These are phyloP conservation scores for Caenorhabditis afra DNA, from an alignment of 2,888 invertebrate species.

Conservation along the genomic window DNA sequence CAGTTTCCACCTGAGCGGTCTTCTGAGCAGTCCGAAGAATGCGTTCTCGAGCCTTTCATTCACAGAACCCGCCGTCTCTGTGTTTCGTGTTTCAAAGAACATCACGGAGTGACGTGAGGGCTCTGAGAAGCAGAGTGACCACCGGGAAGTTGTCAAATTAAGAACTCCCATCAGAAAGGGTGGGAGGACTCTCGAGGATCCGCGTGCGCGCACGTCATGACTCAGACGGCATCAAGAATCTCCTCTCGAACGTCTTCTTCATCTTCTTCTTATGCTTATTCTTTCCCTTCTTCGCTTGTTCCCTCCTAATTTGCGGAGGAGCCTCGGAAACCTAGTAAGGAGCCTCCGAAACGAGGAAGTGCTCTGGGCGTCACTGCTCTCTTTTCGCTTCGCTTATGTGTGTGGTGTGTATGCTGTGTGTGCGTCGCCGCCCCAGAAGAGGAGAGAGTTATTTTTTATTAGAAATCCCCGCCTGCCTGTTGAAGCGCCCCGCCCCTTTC, in stretches of 20 bases:
- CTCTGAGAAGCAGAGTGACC: slow-evolving; percentile 21
- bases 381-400: slow-evolving; percentile 51
- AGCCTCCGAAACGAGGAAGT: slow-evolving; percentile 50
- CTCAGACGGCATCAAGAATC: slow-evolving; percentile 31
- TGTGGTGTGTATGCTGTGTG: slow-evolving; percentile 45
- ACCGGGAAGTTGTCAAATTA: slow-evolving; percentile 46
- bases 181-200: neutral
- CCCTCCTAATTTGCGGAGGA: slow-evolving; percentile 2
- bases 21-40: too few relatives aligned
- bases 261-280: slow-evolving; percentile 16
- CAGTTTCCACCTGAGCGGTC: too few relatives aligned
- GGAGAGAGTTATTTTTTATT: slow-evolving; percentile 55
- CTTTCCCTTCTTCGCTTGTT: too few relatives aligned
- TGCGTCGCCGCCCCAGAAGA: slow-evolving; percentile 44
- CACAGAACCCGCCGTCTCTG: slow-evolving; percentile 21
- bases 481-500: slow-evolving; percentile 35
- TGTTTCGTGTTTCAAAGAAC: slow-evolving; percentile 41
- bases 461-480: slow-evolving; percentile 54
- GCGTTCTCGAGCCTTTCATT: slow-evolving; percentile 1
- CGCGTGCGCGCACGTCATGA: neutral
- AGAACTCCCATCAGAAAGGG: neutral
- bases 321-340: slow-evolving; percentile 29
- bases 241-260: slow-evolving; percentile 1
- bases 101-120: slow-evolving; percentile 27
- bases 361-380: slow-evolving; percentile 58